phyloP scores from a whole-genome alignment of 2,113 vertebrate species.

The Sinocyclocheilus rhinocerous region DNA sequence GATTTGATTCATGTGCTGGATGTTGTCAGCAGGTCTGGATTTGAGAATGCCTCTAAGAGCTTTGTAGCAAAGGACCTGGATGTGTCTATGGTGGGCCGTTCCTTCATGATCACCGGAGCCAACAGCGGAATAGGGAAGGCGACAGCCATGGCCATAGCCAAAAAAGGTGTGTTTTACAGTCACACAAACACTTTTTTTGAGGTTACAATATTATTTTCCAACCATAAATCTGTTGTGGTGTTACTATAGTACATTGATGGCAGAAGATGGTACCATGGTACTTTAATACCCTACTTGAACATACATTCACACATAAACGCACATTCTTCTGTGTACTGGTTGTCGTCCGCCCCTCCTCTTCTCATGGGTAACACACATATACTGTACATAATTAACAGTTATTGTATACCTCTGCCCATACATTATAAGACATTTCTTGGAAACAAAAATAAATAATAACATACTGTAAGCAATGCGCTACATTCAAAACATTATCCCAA shows the following conservation, averaged over 20 bases:
- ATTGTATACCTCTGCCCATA: not conserved
- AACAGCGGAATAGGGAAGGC: conserved; percentile 78
- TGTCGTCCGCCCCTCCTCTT: too few species aligned
- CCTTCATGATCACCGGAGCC: conserved; percentile 77
- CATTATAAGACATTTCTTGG: not conserved
- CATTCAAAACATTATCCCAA: too few species aligned
- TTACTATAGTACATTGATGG: too few species aligned
- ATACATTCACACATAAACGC: too few species aligned
- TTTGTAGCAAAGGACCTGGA: conserved; percentile 70
- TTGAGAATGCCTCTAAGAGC: conserved; percentile 64
- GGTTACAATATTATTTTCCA: too few species aligned
- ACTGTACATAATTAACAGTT: not conserved
- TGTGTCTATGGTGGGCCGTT: conserved; percentile 70
- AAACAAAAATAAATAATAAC: too few species aligned
- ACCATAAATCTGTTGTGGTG: too few species aligned
- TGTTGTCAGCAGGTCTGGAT: conserved; percentile 62
- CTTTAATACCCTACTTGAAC: too few species aligned
- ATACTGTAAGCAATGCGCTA: too few species aligned
- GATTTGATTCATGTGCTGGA: not conserved
- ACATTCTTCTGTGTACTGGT: too few species aligned
- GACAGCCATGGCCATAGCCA: conserved; percentile 72
- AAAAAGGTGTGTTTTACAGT: conserved; percentile 68
- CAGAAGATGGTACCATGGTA: too few species aligned
- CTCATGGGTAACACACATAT: too few species aligned
- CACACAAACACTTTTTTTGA: not conserved